Percentiles rank a stretch among this genome's conserved stretches.
These are phyloP conservation scores for Papilio xuthus DNA, from an alignment of 1,140 invertebrate species.

Conservation along the genomic window DNA sequence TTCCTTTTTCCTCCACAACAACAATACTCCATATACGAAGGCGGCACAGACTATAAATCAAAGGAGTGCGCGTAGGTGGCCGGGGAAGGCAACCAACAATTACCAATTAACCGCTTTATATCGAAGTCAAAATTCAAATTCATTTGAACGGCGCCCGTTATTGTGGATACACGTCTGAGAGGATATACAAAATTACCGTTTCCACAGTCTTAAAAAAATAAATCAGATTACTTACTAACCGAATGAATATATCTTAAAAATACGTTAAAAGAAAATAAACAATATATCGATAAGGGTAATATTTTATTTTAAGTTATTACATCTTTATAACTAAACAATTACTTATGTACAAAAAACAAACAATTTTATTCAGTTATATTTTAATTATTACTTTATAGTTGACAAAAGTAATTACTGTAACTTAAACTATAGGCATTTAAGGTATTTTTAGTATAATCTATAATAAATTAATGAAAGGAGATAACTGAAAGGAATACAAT, in stretches of 20 bases:
- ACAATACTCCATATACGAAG: constrained; percentile 64
- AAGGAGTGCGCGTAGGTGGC: constrained; percentile 63
- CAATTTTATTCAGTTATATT: not conserved
- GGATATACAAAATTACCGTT: constrained; percentile 53
- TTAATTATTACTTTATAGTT: not conserved
- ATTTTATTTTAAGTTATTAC: not conserved
- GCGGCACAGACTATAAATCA: constrained; percentile 71
- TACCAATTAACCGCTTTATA: constrained; percentile 73
- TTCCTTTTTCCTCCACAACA: constrained; percentile 43
- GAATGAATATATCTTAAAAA: not conserved
- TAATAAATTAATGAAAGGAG: not conserved
- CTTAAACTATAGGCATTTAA: not conserved
- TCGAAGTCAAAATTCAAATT: constrained; percentile 68
- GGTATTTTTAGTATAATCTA: not conserved
- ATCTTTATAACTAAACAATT: not conserved
- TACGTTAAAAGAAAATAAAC: not conserved
- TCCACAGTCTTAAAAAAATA: constrained; percentile 35
- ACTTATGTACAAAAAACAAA: not conserved
- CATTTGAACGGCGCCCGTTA: constrained; percentile 52
- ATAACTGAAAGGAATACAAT: not conserved
- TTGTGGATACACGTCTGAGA: constrained; percentile 55
- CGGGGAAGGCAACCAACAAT: constrained; percentile 61
- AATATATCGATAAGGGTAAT: not conserved
- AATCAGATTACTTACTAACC: not conserved
- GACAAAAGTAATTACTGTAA: not conserved